Conservation (phyloP, 2,888 invertebrate genomes). For the Tineola bisselliella region DNA sequence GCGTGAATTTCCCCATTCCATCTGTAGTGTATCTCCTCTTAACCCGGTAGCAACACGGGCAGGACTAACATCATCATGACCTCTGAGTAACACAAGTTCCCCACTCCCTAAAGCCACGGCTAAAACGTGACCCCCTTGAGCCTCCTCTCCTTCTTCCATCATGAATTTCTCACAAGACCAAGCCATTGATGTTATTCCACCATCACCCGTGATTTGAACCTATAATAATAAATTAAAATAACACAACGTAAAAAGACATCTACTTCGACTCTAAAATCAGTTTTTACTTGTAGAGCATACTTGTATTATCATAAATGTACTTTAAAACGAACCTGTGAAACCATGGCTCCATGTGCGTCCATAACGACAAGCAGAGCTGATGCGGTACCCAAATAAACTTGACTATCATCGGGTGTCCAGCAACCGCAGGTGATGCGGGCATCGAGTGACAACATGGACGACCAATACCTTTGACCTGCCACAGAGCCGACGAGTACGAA, state of each 20-base stretch:
- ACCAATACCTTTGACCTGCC: conserved; percentile 98
- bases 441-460: conserved; percentile 94
- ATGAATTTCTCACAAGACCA: conserved; percentile 99
- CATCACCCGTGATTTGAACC: conserved; percentile 85
- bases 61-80: conserved; percentile 94
- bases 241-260: neutral
- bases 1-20: conserved; percentile 97
- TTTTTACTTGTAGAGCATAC: neutral
- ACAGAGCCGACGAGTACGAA: conserved; percentile 98
- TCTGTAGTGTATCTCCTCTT: conserved; percentile 79
- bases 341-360: conserved; percentile 96
- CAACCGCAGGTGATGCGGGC: conserved; percentile 95
- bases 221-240: conserved; percentile 23
- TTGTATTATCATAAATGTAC: no score
- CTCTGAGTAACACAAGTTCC: conserved; percentile 87
- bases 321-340: conserved; percentile 80
- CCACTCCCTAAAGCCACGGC: conserved; percentile 92
- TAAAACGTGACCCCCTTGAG: conserved; percentile 75
- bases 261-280: neutral
- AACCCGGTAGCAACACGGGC: conserved; percentile 85
- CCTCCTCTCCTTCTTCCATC: conserved; percentile 91
- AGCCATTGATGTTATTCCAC: conserved; percentile 90
- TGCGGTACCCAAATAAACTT: conserved; percentile 96
- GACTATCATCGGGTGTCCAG: conserved; percentile 98
- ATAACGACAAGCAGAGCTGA: conserved; percentile 95